These are phyloP conservation scores for Scleropages formosus DNA, from an alignment of 2,797 vertebrate species.

Conservation along the genomic window DNA sequence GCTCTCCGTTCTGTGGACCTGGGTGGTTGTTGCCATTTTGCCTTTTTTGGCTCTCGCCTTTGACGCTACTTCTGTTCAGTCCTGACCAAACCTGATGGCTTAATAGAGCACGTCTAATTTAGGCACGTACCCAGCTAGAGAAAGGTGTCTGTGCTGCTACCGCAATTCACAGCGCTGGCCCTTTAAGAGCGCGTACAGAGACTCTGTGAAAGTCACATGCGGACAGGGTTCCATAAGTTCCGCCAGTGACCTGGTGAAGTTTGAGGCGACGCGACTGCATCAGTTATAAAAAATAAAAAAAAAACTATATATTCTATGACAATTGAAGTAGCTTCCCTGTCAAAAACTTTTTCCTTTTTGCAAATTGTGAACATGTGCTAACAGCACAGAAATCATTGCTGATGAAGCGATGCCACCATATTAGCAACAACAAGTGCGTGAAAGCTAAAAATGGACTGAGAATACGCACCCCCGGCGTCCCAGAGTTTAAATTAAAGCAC, in stretches of 20 bases:
- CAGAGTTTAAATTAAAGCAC: slow-evolving; percentile 46
- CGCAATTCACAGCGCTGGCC: too few species aligned
- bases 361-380: too few species aligned
- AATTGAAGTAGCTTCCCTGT: too few species aligned
- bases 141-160: neutral
- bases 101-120: neutral
- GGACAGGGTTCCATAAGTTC: neutral
- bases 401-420: too few species aligned
- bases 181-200: too few species aligned
- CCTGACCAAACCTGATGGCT: neutral
- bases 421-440: slow-evolving; percentile 40
- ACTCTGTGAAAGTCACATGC: neutral
- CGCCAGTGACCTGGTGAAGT: neutral
- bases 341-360: too few species aligned
- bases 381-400: too few species aligned
- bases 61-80: neutral
- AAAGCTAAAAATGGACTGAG: slow-evolving; percentile 35
- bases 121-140: neutral
- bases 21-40: slow-evolving; percentile 9
- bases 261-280: too few species aligned
- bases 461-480: slow-evolving; percentile 47
- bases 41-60: neutral
- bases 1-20: neutral
- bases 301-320: too few species aligned
- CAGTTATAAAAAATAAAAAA: too few species aligned